Evolutionary conservation across 2,888 invertebrate genomes (phyloP), one percentile per base, ranked within the genome.

Genomic region (Meiosimyza decipiens): DNA sequence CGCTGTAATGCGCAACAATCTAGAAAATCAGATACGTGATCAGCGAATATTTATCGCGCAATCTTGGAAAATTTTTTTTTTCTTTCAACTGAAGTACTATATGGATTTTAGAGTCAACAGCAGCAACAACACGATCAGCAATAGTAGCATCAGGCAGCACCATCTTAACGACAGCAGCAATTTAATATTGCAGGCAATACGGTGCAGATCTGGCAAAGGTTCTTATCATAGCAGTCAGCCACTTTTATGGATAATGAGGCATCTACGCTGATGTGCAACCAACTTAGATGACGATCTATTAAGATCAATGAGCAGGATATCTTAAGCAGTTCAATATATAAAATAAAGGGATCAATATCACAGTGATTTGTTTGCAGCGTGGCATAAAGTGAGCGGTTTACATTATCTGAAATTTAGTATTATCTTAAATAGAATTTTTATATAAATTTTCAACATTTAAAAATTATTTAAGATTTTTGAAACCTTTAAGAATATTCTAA

Each of bases 31-130:
- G 79, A 77, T 78, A 79, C 78, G 79, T 78, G 79, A 79, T 79
- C 79, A 74, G 72, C 66, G 77, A 77, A 77, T 77, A 78, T 76
- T 79, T 79, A 79, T 79, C 79, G 76, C 71, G 64, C 71, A 74
- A 70, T 70, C 70, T 70, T 52, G n/a, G 49, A 15, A 52, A 60
- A 6, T 28, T 40, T 40, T 40, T 40, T 40, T 40, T 40, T 1
- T 40, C 2, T 40, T 40, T 7, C 6, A 7, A 9, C 40, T 28
- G 28, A 28, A 28, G 28, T 28, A n/a, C 64, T 9, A 49, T 62
- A n/a, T 28, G 28, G 68, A 50, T 68, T 15, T 28, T 68, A 22
- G 68, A 47, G 33, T 40, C 33, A 28, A 18, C 16, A 22, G 22
- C 59, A 22, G 13, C 59, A 18, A 11, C 59, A 28, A 60, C 60